A percentile compares a stretch with the other conserved stretches of the same genome.
Conservation (phyloP, 2,888 invertebrate species). For the Yponomeuta cagnagella region DNA sequence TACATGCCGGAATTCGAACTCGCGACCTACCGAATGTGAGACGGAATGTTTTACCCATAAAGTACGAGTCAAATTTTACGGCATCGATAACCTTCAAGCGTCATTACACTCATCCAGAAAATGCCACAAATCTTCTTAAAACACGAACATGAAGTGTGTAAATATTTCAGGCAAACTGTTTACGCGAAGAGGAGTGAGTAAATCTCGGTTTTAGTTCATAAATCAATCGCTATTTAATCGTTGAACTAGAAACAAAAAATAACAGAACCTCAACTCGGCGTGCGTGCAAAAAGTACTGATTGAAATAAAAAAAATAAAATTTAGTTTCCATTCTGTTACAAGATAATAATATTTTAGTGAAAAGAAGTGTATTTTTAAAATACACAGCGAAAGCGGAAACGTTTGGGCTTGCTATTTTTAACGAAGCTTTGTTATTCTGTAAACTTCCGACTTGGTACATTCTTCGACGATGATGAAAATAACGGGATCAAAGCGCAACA, state of each 20-base stretch:
- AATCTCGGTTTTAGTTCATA: conserved; percentile 11
- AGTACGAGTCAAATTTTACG: background rate
- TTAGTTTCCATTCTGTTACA: background rate
- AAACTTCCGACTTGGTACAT: background rate
- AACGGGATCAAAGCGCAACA: background rate
- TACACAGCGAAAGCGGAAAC: background rate
- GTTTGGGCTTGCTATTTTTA: background rate
- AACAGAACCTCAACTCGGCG: background rate
- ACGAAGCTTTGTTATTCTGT: background rate
- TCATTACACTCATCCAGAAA: background rate
- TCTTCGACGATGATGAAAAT: background rate
- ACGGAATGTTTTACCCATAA: too few relatives aligned
- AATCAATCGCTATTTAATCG: conserved; percentile 15
- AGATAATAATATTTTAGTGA: background rate
- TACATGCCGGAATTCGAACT: too few relatives aligned
- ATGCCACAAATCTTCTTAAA: conserved; percentile 6
- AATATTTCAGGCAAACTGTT: conserved; percentile 13
- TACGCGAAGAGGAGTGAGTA: conserved; percentile 7
- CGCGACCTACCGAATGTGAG: too few relatives aligned
- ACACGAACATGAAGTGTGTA: background rate
- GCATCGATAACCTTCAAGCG: background rate
- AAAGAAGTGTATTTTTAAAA: background rate
- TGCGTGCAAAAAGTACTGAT: background rate
- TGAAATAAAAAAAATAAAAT: background rate
- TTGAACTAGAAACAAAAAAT: background rate